These are phyloP conservation scores for Steinernema khuongi DNA, from an alignment of 1,140 invertebrate genomes.

Conservation along the genomic window DNA sequence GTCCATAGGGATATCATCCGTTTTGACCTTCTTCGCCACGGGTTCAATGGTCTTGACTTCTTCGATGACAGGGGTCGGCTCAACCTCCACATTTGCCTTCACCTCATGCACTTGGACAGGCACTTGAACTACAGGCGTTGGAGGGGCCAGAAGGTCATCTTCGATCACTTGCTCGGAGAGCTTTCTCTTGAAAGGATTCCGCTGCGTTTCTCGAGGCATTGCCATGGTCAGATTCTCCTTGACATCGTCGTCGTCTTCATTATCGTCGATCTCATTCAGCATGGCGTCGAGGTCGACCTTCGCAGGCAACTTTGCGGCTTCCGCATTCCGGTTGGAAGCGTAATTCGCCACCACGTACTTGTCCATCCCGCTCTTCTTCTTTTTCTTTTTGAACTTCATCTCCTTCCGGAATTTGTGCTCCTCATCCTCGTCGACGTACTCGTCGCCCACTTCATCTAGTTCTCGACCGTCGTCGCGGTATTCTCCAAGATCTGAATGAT, in stretches of 20 bases:
- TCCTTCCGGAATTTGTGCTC: neutral
- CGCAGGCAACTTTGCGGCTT: neutral
- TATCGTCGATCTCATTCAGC: constrained; percentile 11
- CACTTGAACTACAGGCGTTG: neutral
- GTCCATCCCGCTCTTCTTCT: neutral
- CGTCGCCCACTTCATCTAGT: neutral
- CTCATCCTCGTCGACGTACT: neutral
- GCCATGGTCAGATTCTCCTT: neutral
- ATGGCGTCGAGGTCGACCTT: neutral
- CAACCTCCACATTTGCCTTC: neutral
- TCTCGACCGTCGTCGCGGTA: constrained; percentile 15
- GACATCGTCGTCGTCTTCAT: neutral
- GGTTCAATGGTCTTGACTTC: neutral
- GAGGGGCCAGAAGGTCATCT: neutral
- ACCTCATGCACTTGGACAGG: too few species aligned
- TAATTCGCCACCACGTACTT: neutral
- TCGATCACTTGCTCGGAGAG: neutral
- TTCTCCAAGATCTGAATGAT: constrained; percentile 8
- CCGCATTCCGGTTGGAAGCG: neutral
- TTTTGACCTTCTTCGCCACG: neutral
- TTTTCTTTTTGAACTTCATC: constrained; percentile 14
- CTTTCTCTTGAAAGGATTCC: constrained; percentile 7
- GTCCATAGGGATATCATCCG: neutral
- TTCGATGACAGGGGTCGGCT: neutral
- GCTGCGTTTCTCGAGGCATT: neutral